A percentile compares a stretch with the other conserved stretches of the same genome.
These are phyloP conservation scores for Austrofundulus limnaeus DNA, from an alignment of 2,113 vertebrate genomes.

Conservation along the genomic window DNA sequence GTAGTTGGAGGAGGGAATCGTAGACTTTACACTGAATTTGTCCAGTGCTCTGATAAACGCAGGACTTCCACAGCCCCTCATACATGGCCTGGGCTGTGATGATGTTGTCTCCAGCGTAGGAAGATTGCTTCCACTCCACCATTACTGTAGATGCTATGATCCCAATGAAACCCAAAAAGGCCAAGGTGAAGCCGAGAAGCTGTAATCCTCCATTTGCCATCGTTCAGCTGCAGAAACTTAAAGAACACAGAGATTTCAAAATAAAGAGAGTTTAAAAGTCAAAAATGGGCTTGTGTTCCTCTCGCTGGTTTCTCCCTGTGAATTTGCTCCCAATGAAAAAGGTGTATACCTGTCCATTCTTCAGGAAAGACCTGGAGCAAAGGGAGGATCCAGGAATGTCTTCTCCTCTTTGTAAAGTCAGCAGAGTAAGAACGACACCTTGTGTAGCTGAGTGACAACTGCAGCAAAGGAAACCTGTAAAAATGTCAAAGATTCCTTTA, in stretches of 20 bases:
- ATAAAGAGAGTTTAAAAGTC: neutral
- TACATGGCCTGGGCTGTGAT: slow-evolving; percentile 92
- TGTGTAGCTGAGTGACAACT: slow-evolving; percentile 26
- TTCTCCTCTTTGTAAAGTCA: neutral
- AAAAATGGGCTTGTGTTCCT: neutral
- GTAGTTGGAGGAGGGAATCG: slow-evolving; percentile 89
- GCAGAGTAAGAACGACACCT: slow-evolving; percentile 37
- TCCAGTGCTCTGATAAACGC: slow-evolving; percentile 92
- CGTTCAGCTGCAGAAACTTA: neutral
- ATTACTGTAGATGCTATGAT: slow-evolving; percentile 85
- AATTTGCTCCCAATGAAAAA: neutral
- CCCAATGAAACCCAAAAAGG: slow-evolving; percentile 87
- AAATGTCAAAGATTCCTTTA: no score
- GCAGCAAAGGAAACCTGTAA: neutral
- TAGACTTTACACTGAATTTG: slow-evolving; percentile 94
- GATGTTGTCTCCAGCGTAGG: slow-evolving; percentile 90
- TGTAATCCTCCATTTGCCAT: slow-evolving; percentile 92
- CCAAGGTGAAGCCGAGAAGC: slow-evolving; percentile 87
- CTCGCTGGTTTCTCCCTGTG: slow-evolving; percentile 6
- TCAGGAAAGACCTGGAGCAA: slow-evolving; percentile 26
- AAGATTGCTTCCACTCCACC: slow-evolving; percentile 93
- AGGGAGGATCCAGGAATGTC: slow-evolving; percentile 50
- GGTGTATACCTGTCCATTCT: slow-evolving; percentile 39
- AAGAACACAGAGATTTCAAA: neutral
- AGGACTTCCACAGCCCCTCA: slow-evolving; percentile 93